Base-by-base conservation (phyloP, 2,888 invertebrate species). In the Hydrotaea cyrtoneurina region DNA sequence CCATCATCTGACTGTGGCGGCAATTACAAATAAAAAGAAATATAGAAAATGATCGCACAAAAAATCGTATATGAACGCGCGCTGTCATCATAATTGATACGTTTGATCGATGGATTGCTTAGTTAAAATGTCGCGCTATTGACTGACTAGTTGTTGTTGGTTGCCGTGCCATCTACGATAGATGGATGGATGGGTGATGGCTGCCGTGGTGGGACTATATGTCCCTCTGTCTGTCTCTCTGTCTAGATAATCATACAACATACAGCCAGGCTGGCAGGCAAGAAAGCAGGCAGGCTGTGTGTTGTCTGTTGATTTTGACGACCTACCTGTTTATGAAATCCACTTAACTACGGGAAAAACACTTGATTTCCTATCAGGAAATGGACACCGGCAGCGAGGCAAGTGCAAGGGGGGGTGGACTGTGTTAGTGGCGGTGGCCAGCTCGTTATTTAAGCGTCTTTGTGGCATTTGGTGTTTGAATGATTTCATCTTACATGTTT, bases 51-150 rank as follows among this genome's bases (percentile, higher is more conserved):
- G 11, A 13, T 46, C 11, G 59, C 17, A 7, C n/a, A 69, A 71
- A 62, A 59, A 46, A 59, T 62, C 71, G 46, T 69, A 69, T 71
- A 74, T 77, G 74, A 78, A 80, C 77, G 82, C 74, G 82, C 86
- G 87, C 90, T 90, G 90, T 90, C 90, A 90, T 89, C 90, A 87
- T 90, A 90, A 90, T 90, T 90, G 90, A 90, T 90, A 89, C 90
- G 89, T 90, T 90, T 90, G 90, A 90, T 90, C 88, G 90, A 90
- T 90, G 89, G 89, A 89, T 89, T 89, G 86, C 83, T 78, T 83
- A 86, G 88, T 82, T 85, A 85, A 85, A 85, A 85, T 85, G 84
- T 85, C 84, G 82, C 84, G 84, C 84, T 79, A 79, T 85, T 85
- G 84, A 85, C 57, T 82, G 84, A 79, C 82, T 83, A 78, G 83